Conservation (phyloP, 2,113 vertebrate genomes). For the Carollia perspicillata region DNA sequence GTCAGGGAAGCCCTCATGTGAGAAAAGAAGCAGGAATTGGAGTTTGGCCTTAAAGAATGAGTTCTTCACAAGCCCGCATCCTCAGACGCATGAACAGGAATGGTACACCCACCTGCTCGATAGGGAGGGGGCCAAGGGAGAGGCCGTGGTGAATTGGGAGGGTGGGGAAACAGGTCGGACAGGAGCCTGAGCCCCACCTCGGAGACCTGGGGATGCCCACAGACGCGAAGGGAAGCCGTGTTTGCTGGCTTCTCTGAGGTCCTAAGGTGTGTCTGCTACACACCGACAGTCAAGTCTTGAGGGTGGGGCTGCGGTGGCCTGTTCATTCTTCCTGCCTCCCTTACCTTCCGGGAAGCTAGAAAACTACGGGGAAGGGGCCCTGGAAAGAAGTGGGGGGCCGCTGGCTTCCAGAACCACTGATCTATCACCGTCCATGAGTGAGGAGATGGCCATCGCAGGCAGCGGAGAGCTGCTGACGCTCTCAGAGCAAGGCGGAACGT, state of each 20-base stretch:
- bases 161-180: neutral
- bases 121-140: neutral
- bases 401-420: neutral
- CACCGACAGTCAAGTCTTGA: neutral
- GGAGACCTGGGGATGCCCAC: neutral
- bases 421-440: neutral
- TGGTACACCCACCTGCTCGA: rapidly evolving
- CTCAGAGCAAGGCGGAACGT: neutral
- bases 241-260: neutral
- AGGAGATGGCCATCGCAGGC: neutral
- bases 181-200: neutral
- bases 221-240: neutral
- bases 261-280: neutral
- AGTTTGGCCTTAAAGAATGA: neutral
- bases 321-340: neutral
- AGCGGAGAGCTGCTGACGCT: neutral
- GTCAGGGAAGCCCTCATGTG: neutral
- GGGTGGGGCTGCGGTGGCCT: neutral
- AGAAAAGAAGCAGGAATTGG: neutral
- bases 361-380: neutral
- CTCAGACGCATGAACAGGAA: rapidly evolving
- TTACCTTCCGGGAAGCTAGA: neutral
- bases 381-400: neutral
- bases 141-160: neutral
- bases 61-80: neutral